phyloP scores from a whole-genome alignment of 2,888 invertebrate genomes.

The Ormyrus thymus region DNA sequence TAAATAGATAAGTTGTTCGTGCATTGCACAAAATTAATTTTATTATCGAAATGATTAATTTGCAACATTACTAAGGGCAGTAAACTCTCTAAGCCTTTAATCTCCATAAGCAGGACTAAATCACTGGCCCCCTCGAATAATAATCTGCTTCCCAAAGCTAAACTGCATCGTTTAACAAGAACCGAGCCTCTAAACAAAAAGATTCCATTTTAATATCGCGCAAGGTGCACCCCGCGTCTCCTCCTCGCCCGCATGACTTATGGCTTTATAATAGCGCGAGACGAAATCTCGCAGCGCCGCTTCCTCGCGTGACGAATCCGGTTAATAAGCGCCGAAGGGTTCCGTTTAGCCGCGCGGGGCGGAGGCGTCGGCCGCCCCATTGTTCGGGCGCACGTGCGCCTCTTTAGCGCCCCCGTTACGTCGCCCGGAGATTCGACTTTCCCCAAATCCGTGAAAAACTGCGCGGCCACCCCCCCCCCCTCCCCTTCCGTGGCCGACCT shows the following conservation, averaged over 20 bases:
- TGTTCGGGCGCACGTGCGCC: constrained; percentile 57
- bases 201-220: no score
- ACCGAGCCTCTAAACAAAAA: no score
- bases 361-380: constrained; percentile 44
- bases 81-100: background rate
- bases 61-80: background rate
- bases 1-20: no score
- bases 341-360: constrained; percentile 52
- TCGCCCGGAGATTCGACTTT: constrained; percentile 37
- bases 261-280: constrained; percentile 51
- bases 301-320: constrained; percentile 58
- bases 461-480: background rate
- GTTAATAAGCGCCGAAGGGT: constrained; percentile 59
- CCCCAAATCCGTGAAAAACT: constrained; percentile 44
- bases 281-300: background rate
- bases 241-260: constrained; percentile 27
- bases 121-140: background rate
- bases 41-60: background rate
- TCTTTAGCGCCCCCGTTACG: constrained; percentile 50
- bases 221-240: no score
- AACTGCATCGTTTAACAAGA: no score
- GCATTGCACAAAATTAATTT: background rate
- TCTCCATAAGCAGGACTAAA: background rate
- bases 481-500: no score
- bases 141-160: no score